Conservation (phyloP, 2,797 vertebrate genomes). For the Neoniphon sammara region DNA sequence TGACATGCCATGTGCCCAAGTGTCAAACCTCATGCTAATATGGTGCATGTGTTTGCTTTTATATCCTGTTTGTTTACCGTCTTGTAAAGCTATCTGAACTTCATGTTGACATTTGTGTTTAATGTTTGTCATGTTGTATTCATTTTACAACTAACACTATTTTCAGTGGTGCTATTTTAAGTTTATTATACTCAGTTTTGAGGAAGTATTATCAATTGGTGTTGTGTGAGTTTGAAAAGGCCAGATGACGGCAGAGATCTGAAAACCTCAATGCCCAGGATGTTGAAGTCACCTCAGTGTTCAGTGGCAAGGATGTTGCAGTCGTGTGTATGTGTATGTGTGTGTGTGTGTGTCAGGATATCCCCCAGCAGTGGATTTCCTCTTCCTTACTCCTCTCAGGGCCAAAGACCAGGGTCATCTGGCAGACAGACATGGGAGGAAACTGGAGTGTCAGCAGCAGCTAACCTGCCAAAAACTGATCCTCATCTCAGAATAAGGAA, state of each 20-base stretch:
- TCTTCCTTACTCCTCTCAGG: constrained; percentile 46
- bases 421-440: constrained; percentile 32
- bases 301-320: neutral
- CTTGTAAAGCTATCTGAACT: no score
- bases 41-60: no score
- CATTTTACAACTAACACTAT: no score
- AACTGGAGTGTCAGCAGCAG: constrained; percentile 5
- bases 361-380: constrained; percentile 56
- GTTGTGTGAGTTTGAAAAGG: neutral
- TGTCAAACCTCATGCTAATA: no score
- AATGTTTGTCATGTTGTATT: no score
- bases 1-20: no score
- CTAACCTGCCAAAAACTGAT: neutral
- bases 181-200: no score
- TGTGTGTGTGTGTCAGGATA: constrained; percentile 57
- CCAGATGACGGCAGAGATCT: neutral
- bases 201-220: no score
- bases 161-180: no score
- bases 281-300: neutral
- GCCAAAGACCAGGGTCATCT: constrained; percentile 37
- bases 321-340: constrained; percentile 24
- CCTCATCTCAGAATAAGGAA: neutral
- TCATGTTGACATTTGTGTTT: no score
- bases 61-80: no score
- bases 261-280: neutral